Base-by-base conservation (phyloP, 2,797 vertebrate species). In the Stomatorhinus walkeri region DNA sequence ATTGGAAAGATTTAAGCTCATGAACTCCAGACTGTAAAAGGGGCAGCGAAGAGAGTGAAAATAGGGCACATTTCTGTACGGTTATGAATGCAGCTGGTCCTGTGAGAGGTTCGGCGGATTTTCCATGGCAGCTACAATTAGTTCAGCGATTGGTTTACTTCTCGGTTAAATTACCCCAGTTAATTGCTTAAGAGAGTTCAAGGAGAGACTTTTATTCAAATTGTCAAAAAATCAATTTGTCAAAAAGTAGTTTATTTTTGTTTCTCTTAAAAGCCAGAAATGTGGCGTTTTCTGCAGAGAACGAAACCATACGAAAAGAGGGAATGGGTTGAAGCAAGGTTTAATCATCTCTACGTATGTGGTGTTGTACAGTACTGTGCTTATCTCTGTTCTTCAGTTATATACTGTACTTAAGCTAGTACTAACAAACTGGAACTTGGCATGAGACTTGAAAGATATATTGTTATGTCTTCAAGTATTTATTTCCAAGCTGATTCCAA, bases 141-240 rank as follows among this genome's bases (percentile, higher is more conserved):
- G 52, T 87, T 87, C 52, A 56, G 32, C 2, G 85, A 40, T 28
- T 12, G 51, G 48, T 59, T 87, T 51, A 56, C 49, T 54, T 32
- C 51, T 59, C 52, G 85, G 85, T 87, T 87, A 56, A 54, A 40
- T 87, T 87, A 59, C 52, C 28, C 52, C 52, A 40, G 22, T 54
- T 36, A 59, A 51, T 59, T 36, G 52, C 52, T 56, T 87, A 59
- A 54, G 85, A 52, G 49, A 48, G 43, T 54, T 86, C 51, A 16
- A 51, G 85, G 51, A 87, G 52, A 87, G 14, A 59, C 51, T n/a
- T 32, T 59, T 36, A 32, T 87, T 61, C 19, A 48, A 85, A 85
- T 49, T 85, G 48, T n/a, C 81, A 85, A 48, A 84, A 85, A 85
- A 85, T 85, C 43, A 12, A 85, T 49, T 85, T 85, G 48, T 85